Evolutionary conservation across 2,888 invertebrate species (phyloP).

Genomic region (Epistrophe grossulariae): DNA sequence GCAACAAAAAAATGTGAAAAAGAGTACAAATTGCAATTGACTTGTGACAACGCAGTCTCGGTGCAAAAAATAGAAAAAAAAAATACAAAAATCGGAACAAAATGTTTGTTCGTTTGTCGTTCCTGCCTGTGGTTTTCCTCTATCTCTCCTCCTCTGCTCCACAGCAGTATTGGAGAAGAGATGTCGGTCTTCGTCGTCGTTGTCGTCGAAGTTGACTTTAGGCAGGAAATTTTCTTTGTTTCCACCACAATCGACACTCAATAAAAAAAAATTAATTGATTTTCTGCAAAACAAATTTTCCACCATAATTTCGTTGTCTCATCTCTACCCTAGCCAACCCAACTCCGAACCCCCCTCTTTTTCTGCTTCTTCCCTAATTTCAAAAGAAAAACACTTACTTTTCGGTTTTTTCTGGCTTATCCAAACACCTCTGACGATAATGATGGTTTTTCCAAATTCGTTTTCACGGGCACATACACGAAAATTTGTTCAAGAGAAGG

Average conservation of each 20-base stretch:
- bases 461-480: conserved; percentile 57
- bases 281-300: conserved; percentile 26
- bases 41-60: conserved; percentile 73
- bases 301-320: neutral
- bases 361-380: neutral
- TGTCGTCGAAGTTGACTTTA: neutral
- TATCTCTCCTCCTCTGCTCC: conserved; percentile 9
- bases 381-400: conserved; percentile 43
- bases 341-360: neutral
- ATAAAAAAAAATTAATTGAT: conserved; percentile 34
- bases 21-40: conserved; percentile 66
- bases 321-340: neutral
- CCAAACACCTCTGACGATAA: conserved; percentile 1
- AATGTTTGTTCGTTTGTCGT: conserved; percentile 52
- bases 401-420: conserved; percentile 15
- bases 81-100: conserved; percentile 52
- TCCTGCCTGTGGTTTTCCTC: conserved; percentile 32
- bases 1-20: conserved; percentile 24
- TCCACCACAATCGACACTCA: conserved; percentile 2
- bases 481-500: conserved; percentile 10
- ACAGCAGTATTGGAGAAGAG: conserved; percentile 22
- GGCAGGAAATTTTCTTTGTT: conserved; percentile 60
- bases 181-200: conserved; percentile 11
- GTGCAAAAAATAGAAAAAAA: conserved; percentile 28
- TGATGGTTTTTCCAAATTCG: conserved; percentile 44